phyloP scores from a whole-genome alignment of 1,140 invertebrate genomes.

The Cotesia glomerata region DNA sequence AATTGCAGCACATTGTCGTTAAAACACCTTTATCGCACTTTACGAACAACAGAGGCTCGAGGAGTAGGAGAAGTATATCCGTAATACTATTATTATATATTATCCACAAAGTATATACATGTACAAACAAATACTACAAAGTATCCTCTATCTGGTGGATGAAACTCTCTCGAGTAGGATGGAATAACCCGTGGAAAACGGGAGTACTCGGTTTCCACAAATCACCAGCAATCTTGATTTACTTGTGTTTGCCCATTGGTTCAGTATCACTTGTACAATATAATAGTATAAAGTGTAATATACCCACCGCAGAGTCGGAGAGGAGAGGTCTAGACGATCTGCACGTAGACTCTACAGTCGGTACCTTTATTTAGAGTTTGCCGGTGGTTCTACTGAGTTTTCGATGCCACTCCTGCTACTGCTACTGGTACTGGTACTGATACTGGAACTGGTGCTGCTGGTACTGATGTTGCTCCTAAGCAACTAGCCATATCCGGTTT shows the following conservation, averaged over 20 bases:
- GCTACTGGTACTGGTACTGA: background rate
- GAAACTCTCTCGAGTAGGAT: constrained; percentile 20
- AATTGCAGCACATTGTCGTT: background rate
- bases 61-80: too few relatives aligned
- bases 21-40: background rate
- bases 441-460: background rate
- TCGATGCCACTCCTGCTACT: background rate
- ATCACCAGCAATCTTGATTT: constrained; percentile 60
- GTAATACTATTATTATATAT: too few relatives aligned
- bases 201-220: constrained; percentile 44
- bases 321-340: constrained; percentile 7
- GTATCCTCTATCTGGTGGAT: constrained; percentile 17
- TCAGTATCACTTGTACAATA: constrained; percentile 50
- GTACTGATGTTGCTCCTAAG: constrained; percentile 3
- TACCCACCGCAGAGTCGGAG: constrained; percentile 13
- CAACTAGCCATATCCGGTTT: constrained; percentile 30
- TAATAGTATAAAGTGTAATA: constrained; percentile 28
- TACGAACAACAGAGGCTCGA: background rate
- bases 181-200: constrained; percentile 24
- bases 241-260: constrained; percentile 57
- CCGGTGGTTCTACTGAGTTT: background rate
- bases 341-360: background rate
- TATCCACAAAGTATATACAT: too few relatives aligned
- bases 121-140: too few relatives aligned
- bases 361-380: background rate